These are phyloP conservation scores for Plusia festucae DNA, from an alignment of 2,888 invertebrate species.

Conservation along the genomic window DNA sequence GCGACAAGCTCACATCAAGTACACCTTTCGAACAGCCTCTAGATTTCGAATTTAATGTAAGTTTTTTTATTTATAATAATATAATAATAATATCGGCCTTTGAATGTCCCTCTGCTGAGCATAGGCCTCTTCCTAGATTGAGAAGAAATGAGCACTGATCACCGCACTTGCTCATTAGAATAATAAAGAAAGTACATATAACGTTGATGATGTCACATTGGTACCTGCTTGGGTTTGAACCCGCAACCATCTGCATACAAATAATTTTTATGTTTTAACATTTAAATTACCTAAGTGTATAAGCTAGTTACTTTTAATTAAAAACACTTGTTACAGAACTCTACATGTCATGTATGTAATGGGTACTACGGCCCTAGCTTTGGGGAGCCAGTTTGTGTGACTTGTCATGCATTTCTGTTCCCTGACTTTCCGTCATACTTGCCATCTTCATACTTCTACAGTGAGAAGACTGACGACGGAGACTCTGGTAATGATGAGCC, in stretches of 20 bases:
- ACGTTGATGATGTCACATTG: too few species aligned
- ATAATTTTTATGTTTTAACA: too few species aligned
- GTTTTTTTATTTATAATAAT: constrained; percentile 50
- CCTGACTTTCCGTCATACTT: constrained; percentile 92
- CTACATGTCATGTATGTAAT: constrained; percentile 94
- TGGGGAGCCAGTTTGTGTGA: constrained; percentile 96
- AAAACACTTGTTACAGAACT: constrained; percentile 86
- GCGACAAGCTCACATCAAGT: constrained; percentile 75
- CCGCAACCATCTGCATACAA: too few species aligned
- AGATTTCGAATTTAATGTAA: constrained; percentile 84
- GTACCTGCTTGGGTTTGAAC: too few species aligned
- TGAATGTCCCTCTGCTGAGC: too few species aligned
- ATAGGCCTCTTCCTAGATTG: too few species aligned
- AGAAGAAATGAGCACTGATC: too few species aligned
- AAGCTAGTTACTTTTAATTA: constrained; percentile 8
- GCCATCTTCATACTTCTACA: constrained; percentile 84
- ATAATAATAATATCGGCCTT: too few species aligned
- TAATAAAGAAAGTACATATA: too few species aligned
- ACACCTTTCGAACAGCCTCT: constrained; percentile 73
- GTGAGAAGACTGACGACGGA: constrained; percentile 94
- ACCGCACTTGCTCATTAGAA: too few species aligned
- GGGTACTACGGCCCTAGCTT: constrained; percentile 98
- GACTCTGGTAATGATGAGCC: constrained; percentile 99
- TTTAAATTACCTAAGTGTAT: background rate
- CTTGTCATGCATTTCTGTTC: constrained; percentile 97